These are phyloP conservation scores for Etia nguti DNA, from an alignment of 2,113 vertebrate genomes.

Conservation along the genomic window DNA sequence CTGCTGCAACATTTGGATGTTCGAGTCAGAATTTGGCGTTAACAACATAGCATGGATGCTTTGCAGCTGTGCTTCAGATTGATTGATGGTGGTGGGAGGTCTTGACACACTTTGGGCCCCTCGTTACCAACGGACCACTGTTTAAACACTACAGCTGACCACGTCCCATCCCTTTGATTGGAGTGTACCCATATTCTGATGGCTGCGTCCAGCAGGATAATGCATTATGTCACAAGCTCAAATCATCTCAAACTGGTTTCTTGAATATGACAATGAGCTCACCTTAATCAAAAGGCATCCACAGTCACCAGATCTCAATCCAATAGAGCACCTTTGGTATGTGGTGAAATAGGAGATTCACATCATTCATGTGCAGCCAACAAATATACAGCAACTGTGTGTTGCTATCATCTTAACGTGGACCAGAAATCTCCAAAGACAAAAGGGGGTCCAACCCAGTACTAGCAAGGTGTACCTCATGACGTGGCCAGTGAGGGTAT, in stretches of 20 bases:
- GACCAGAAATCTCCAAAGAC: neutral
- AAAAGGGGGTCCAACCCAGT: neutral
- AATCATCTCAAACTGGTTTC: neutral
- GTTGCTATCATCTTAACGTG: neutral
- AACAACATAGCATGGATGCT: neutral
- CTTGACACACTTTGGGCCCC: neutral
- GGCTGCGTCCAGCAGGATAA: neutral
- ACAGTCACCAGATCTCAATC: neutral
- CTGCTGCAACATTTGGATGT: neutral
- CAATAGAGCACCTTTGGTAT: neutral
- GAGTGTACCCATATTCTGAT: neutral
- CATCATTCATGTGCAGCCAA: neutral
- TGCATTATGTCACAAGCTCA: neutral
- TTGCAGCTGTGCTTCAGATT: neutral
- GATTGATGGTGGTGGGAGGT: neutral
- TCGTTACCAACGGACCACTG: neutral
- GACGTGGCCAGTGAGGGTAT: neutral
- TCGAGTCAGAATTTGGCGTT: neutral
- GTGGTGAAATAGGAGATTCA: neutral
- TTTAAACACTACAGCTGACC: neutral
- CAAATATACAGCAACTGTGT: neutral
- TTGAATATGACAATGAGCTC: neutral
- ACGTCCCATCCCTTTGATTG: neutral
- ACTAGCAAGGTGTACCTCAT: neutral
- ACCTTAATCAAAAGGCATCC: neutral